Percentiles rank a stretch among this genome's conserved stretches.
Evolutionary conservation across 2,888 invertebrate species (phyloP).

Genomic region (Eupithecia exiguata): DNA sequence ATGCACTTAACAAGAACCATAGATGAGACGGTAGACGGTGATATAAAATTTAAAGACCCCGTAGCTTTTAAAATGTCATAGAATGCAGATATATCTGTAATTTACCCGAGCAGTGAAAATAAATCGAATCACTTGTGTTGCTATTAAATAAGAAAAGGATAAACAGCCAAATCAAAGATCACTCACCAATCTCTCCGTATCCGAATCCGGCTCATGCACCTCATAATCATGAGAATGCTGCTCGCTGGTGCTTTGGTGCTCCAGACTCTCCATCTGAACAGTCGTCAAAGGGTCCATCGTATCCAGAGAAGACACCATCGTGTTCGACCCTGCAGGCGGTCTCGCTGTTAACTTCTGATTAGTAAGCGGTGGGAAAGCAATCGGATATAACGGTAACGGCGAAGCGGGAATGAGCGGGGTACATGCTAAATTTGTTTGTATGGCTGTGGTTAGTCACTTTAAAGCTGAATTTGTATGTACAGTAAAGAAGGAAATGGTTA

Average conservation of each 20-base stretch:
- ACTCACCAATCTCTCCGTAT: constrained; percentile 77
- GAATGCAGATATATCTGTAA: no score
- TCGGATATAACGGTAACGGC: constrained; percentile 30
- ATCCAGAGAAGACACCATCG: constrained; percentile 91
- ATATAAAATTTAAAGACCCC: no score
- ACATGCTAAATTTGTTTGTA: constrained; percentile 22
- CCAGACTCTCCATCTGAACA: constrained; percentile 78
- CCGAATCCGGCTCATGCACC: constrained; percentile 80
- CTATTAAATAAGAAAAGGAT: no score
- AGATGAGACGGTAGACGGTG: no score
- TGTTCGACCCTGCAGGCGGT: constrained; percentile 88
- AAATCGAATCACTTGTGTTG: no score
- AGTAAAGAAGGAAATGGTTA: constrained; percentile 9
- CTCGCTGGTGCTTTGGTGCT: constrained; percentile 77
- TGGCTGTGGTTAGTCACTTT: constrained; percentile 1
- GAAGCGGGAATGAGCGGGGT: constrained; percentile 42
- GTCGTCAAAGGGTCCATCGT: constrained; percentile 85
- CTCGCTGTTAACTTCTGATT: constrained; percentile 82
- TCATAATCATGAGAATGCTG: constrained; percentile 76
- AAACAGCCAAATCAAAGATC: background rate
- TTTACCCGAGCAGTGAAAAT: no score
- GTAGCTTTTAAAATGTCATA: no score
- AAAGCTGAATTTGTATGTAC: background rate
- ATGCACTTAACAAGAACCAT: background rate
- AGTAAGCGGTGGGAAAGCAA: constrained; percentile 73